A percentile compares a stretch with the other conserved stretches of the same genome.
Conservation (phyloP, 2,888 invertebrate species). For the Aleiodes leptofemur region DNA sequence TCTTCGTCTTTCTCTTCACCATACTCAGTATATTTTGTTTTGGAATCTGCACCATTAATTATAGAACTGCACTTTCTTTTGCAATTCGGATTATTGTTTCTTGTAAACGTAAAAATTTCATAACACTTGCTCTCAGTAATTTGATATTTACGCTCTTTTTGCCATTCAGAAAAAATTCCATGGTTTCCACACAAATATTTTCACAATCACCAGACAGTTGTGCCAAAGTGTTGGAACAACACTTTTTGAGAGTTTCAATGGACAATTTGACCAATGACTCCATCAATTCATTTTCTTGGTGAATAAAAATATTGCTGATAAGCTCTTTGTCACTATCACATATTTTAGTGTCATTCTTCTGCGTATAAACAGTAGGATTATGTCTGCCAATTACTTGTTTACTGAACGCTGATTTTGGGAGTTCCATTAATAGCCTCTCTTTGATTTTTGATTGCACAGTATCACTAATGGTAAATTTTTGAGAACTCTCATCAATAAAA, state of each 20-base stretch:
- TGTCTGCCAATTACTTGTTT: slow-evolving; percentile 38
- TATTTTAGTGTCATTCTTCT: neutral
- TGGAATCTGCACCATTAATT: slow-evolving; percentile 48
- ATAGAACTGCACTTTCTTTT: slow-evolving; percentile 45
- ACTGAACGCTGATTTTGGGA: slow-evolving; percentile 43
- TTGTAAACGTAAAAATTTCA: slow-evolving; percentile 53
- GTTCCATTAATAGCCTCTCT: slow-evolving; percentile 34
- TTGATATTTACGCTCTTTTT: slow-evolving; percentile 43
- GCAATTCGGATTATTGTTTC: slow-evolving; percentile 55
- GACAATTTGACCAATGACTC: slow-evolving; percentile 29
- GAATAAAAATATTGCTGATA: slow-evolving; percentile 29
- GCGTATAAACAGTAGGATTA: neutral
- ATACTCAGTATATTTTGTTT: slow-evolving; percentile 48
- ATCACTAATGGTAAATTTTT: neutral
- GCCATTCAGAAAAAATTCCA: slow-evolving; percentile 43
- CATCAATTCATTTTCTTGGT: slow-evolving; percentile 41
- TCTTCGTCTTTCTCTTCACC: slow-evolving; percentile 49
- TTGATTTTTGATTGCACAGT: neutral
- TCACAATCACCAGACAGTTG: slow-evolving; percentile 38
- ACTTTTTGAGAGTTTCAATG: slow-evolving; percentile 32
- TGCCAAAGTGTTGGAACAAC: slow-evolving; percentile 41
- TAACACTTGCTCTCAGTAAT: slow-evolving; percentile 57
- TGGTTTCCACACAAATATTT: slow-evolving; percentile 46
- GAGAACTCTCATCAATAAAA: neutral
- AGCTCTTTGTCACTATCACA: slow-evolving; percentile 10